phyloP scores from a whole-genome alignment of 2,797 vertebrate species.

The Cyclopterus lumpus region DNA sequence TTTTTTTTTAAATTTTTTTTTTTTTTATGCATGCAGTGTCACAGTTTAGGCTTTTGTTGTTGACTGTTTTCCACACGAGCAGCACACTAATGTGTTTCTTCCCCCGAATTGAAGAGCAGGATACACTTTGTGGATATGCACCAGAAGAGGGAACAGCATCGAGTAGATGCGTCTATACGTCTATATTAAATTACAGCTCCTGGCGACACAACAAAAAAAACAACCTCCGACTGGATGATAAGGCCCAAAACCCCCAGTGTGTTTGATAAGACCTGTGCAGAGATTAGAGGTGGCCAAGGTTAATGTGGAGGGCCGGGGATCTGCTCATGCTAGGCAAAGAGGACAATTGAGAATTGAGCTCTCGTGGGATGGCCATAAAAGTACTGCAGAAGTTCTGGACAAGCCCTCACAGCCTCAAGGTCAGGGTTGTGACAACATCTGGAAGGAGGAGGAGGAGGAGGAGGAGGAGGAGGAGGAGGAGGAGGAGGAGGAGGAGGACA shows the following conservation, averaged over 20 bases:
- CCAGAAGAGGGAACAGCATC: background rate
- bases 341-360: conserved; percentile 69
- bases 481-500: no score
- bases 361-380: conserved; percentile 56
- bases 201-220: conserved; percentile 52
- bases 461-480: background rate
- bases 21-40: background rate
- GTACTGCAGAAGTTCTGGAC: conserved; percentile 50
- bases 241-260: conserved; percentile 39
- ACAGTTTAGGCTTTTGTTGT: background rate
- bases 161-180: conserved; percentile 18
- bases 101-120: background rate
- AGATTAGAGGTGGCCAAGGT: conserved; percentile 67
- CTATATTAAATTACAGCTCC: conserved; percentile 53
- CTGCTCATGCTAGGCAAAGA: conserved; percentile 45
- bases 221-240: conserved; percentile 37
- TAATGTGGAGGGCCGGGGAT: conserved; percentile 63
- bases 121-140: background rate
- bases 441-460: background rate
- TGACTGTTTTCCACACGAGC: background rate
- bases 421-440: conserved; percentile 36
- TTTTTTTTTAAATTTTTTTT: background rate
- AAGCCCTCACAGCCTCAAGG: conserved; percentile 36
- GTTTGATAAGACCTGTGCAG: conserved; percentile 61
- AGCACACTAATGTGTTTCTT: background rate